These are phyloP conservation scores for Mesorhabditis sp. DNA, from an alignment of 2,888 invertebrate genomes.

Conservation along the genomic window DNA sequence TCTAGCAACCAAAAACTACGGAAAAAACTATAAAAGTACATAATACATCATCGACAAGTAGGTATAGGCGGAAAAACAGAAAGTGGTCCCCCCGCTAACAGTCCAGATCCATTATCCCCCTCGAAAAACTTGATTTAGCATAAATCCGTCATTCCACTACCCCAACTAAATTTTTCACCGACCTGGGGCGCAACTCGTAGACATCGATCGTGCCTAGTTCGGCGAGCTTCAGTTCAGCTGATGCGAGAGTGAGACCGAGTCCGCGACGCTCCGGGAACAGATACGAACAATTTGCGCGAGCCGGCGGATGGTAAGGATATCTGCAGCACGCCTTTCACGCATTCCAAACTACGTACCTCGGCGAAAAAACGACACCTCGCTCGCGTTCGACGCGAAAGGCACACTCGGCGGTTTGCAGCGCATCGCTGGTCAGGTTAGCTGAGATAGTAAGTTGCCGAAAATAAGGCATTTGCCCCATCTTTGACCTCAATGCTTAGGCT, in stretches of 20 bases:
- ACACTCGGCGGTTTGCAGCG: conserved; percentile 31
- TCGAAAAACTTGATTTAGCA: neutral
- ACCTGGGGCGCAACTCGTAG: too few relatives aligned
- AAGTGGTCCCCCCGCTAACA: too few relatives aligned
- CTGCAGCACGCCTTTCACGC: neutral
- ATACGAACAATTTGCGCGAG: conserved; percentile 30
- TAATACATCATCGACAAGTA: too few relatives aligned
- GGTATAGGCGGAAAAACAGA: too few relatives aligned
- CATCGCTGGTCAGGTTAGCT: conserved; percentile 26
- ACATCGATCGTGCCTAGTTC: too few relatives aligned
- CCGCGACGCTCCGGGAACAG: conserved; percentile 30
- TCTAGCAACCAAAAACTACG: conserved; percentile 12
- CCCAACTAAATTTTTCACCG: too few relatives aligned
- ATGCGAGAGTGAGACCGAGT: neutral
- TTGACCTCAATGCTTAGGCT: too few relatives aligned
- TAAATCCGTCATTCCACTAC: too few relatives aligned
- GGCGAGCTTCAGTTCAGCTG: too few relatives aligned
- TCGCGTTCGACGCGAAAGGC: conserved; percentile 26
- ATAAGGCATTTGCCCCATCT: too few relatives aligned
- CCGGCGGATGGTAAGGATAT: conserved; percentile 35
- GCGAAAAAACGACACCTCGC: too few relatives aligned
- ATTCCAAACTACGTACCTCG: neutral
- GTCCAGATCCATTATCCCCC: conserved; percentile 18
- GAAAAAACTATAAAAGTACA: too few relatives aligned
- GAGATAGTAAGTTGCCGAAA: neutral